Base-by-base conservation (phyloP, 1,140 invertebrate genomes). In the Aphis gossypii region DNA sequence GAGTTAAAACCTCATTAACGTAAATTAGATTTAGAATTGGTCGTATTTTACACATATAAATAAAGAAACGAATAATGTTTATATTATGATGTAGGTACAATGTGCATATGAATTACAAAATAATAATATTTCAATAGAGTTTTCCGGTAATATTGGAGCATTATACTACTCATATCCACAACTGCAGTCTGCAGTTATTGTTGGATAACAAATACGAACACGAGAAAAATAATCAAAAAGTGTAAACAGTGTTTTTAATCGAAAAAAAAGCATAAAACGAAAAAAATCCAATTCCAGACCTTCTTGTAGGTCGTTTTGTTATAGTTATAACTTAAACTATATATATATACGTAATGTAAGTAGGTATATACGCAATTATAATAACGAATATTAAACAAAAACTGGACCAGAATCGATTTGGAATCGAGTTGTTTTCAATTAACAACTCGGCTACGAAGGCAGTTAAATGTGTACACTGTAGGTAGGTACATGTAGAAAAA, bases 351-450 rank as follows among this genome's bases (percentile, higher is more conserved):
- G 25, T n/a, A n/a, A 7, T 68, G 30, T n/a, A 23, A n/a, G 14
- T 18, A n/a, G 0, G 30, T 23, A 23, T 23, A 23, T 38, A 83
- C 38, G n/a, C 6, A 38, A 83, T 83, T 83, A 83, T 83, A 83
- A 83, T 41, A 83, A 83, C 21, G n/a, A 30, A 76, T 84, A 84
- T 25, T 41, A 41, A 86, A 46, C 23, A 9, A 11, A 86, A 86
- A 46, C 23, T 46, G 41, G 84, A 46, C 84, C 84, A 86, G 41
- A 86, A 46, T 86, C 84, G 41, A 86, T 86, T 86, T 44, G 23
- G 84, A 44, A 46, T 86, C 44, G 84, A 41, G 44, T 86, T 46
- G 84, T 86, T 86, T 86, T 86, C 84, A 86, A 86, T 86, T 46
- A 86, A 86, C 84, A 30, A 46, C 23, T 11, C 41, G 84, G 41